These are phyloP conservation scores for Chloropsis hardwickii DNA, from an alignment of 2,113 vertebrate species.

Conservation along the genomic window DNA sequence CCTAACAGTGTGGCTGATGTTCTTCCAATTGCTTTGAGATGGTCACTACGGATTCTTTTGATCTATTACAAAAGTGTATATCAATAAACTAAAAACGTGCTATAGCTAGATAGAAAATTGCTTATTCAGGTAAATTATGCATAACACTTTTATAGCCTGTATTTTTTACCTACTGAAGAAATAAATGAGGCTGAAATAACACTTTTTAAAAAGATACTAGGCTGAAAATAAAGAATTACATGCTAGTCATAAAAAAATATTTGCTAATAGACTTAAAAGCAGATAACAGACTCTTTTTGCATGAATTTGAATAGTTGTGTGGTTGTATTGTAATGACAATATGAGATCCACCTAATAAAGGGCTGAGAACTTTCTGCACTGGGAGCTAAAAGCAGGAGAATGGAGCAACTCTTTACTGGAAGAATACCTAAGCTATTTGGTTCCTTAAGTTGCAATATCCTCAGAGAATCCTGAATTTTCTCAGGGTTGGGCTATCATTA, in stretches of 20 bases:
- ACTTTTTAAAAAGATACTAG: not conserved
- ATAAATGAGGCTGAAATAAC: constrained; percentile 5
- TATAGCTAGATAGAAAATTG: not conserved
- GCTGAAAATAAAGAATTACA: not conserved
- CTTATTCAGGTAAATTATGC: not conserved
- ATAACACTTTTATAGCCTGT: not conserved
- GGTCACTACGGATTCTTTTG: not conserved
- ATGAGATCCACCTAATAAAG: not conserved
- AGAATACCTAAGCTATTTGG: not conserved
- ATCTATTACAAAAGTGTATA: not conserved
- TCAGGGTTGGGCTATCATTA: not conserved
- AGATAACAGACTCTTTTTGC: not conserved
- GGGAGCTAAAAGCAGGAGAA: not conserved
- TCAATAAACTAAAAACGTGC: not conserved
- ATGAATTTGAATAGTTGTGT: not conserved
- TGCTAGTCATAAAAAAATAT: not conserved
- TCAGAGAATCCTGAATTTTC: not conserved
- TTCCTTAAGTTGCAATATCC: not conserved
- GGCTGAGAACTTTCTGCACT: not conserved
- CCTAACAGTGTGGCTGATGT: not conserved
- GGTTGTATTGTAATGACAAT: not conserved
- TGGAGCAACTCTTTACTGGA: not conserved
- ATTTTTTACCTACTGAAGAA: not conserved
- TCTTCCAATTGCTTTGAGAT: not conserved
- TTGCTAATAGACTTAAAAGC: not conserved